phyloP scores from a whole-genome alignment of 2,888 invertebrate genomes.

The Pterobdella sp. region DNA sequence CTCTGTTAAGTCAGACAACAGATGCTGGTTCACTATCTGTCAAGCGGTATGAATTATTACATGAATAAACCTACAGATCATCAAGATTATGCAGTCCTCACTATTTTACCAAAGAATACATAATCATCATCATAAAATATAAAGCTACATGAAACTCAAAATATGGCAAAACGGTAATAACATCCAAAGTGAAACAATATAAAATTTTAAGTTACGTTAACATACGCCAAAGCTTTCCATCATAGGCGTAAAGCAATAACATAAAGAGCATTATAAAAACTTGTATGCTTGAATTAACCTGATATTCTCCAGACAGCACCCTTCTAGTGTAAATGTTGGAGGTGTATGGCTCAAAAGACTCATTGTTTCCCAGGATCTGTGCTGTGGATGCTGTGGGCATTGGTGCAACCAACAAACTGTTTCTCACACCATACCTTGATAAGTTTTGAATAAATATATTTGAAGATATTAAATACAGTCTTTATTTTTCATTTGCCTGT shows the following conservation, averaged over 20 bases:
- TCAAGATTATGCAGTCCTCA: not conserved
- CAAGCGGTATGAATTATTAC: slow-evolving; percentile 53
- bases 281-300: slow-evolving; percentile 45
- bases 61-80: not conserved
- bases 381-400: slow-evolving; percentile 99
- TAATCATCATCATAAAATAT: not conserved
- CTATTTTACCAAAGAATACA: not conserved
- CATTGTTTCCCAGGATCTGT: slow-evolving; percentile 96
- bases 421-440: slow-evolving; percentile 70
- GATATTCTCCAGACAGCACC: slow-evolving; percentile 88
- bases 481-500: too few species aligned
- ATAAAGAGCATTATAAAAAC: not conserved
- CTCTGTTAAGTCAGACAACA: slow-evolving; percentile 84
- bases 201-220: too few species aligned
- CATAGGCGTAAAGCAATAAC: not conserved
- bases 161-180: not conserved
- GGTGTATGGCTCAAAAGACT: slow-evolving; percentile 94
- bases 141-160: not conserved
- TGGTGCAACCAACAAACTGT: slow-evolving; percentile 84
- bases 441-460: not conserved
- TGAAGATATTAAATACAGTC: too few species aligned
- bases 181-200: too few species aligned
- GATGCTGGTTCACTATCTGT: slow-evolving; percentile 84
- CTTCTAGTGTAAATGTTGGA: slow-evolving; percentile 89
- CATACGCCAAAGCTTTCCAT: too few species aligned